Base-by-base conservation (phyloP, 2,888 invertebrate genomes). In the Desoria tigrina region DNA sequence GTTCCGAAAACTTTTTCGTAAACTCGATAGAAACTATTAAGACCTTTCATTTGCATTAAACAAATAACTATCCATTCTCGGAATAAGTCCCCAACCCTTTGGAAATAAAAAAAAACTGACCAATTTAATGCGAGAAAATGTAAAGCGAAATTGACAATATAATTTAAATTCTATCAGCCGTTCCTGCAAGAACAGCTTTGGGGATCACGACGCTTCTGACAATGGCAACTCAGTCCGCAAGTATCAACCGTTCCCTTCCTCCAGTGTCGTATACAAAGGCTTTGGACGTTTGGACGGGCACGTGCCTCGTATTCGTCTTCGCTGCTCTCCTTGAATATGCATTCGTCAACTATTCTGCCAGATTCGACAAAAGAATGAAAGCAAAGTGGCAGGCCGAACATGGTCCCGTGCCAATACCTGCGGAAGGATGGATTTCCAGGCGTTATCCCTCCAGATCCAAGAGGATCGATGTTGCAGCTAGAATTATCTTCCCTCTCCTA, bases 231-330 rank as follows among this genome's bases (percentile, higher is more conserved):
- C 67, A 67, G 28, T 67, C 63, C 23, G 65, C 65, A 0, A 63
- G 63, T 24, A 70, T 70, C 56, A 70, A 67, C 37, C 49, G 65
- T 32, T 50, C 62, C 26, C 75, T 81, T 9, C 84, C 84, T 1
- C 82, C 84, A 1, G 84, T 84, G 32, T 82, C 83, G 51, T 84
- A 84, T 77, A 83, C 83, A 0, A 84, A 84, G 72, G 82, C 82
- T 16, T 80, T 82, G 51, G 81, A 82, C 72, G 79, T 83, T 4
- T 82, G 81, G 81, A 81, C 81, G 69, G 80, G 80, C n/a, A 80
- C 80, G 2, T 84, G 83, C 72, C 77, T 83, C 37, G 82, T 83
- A 2, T 84, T 84, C 77, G 83, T 84, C 37, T 84, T 84, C 75
- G 81, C 82, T 1, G 84, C 84, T 1, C 77, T 84, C 24, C 78